phyloP scores from a whole-genome alignment of 2,888 invertebrate genomes.

The Chirona hameri region DNA sequence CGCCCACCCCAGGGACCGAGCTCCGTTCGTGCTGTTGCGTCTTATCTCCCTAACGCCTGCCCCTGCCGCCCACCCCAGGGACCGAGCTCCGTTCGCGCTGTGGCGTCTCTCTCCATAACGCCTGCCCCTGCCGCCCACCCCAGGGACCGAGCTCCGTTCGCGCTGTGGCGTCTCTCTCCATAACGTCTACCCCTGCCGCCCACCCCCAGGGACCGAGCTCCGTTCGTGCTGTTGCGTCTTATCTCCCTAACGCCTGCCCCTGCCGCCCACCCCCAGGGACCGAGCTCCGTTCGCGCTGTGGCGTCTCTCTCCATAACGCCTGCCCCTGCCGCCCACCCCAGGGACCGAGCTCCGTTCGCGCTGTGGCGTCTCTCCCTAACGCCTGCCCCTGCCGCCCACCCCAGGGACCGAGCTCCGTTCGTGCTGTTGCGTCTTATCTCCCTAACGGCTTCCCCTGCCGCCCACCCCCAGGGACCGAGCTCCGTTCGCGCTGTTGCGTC shows the following conservation, averaged over 20 bases:
- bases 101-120: too few relatives aligned
- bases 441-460: too few relatives aligned
- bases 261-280: slow-evolving; percentile 61
- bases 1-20: slow-evolving; percentile 71
- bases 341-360: slow-evolving; percentile 96
- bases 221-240: slow-evolving; percentile 97
- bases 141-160: slow-evolving; percentile 96
- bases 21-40: slow-evolving; percentile 96
- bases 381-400: slow-evolving; percentile 31
- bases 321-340: slow-evolving; percentile 46
- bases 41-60: too few relatives aligned
- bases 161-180: too few relatives aligned
- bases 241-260: too few relatives aligned
- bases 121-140: slow-evolving; percentile 30
- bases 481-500: slow-evolving; percentile 95
- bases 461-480: slow-evolving; percentile 74
- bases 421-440: too few relatives aligned
- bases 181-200: too few relatives aligned
- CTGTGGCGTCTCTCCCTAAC: too few relatives aligned
- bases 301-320: too few relatives aligned
- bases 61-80: slow-evolving; percentile 56
- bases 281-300: slow-evolving; percentile 96
- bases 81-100: slow-evolving; percentile 96
- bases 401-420: slow-evolving; percentile 93
- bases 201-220: slow-evolving; percentile 78